Evolutionary conservation across 2,888 invertebrate species (phyloP), one percentile per base, ranked within the genome.

Genomic region (Callinectes sapidus): DNA sequence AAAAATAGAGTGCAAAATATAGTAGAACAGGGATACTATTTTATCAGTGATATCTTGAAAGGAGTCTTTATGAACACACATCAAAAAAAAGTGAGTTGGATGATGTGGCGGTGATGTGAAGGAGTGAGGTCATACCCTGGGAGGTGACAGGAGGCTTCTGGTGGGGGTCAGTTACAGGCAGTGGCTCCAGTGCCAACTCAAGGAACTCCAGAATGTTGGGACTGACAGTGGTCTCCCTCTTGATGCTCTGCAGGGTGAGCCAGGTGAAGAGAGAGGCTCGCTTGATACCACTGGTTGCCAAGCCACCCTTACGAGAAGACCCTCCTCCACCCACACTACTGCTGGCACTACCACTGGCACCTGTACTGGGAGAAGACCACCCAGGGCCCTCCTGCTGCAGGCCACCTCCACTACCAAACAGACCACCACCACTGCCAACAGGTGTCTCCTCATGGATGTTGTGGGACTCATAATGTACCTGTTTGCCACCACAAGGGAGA

Each of bases 141-240:
- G 94, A 94, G 32, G 90, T 48, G 13, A 88, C 89, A 28, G 92
- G 81, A 32, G 96, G 95, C 18, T 93, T 93, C 35, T 90, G 88
- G n/a, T 93, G 93, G 16, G 95, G 95, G n/a, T 95, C 93, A 94
- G 61, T 95, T 71, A 96, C 96, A 0, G 99, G 99, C 95, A 99
- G 98, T 0, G 99, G 99, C 95, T 99, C 99, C 71, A 99, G 96
- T 0, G 99, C 99, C 96, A 99, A 99, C 95, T 99, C 99, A 95
- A 99, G 96, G 96, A 99, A 99, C 96, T 99, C 99, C 91, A 99
- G 96, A 95, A 99, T 98, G 95, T 99, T 98, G 0, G 99, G 99
- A 95, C 98, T 99, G 95, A 99, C 98, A 95, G 99, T 97, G 48
- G 99, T 99, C 96, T 99, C 99, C 95, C 98, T 99, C 0, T 99